Evolutionary conservation across 1,140 invertebrate genomes (phyloP).

Genomic region (Chironomus tepperi): DNA sequence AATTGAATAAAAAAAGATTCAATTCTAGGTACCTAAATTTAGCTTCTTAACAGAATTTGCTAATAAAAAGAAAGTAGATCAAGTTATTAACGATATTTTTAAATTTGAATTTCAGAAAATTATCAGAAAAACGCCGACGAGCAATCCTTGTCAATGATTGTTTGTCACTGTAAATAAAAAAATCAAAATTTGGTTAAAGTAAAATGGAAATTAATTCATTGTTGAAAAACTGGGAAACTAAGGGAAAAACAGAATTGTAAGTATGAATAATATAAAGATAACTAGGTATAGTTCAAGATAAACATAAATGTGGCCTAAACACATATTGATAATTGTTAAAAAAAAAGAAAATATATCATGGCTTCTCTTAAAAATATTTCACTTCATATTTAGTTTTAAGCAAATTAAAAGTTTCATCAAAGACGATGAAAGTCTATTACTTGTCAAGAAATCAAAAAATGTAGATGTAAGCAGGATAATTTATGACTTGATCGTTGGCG

Average conservation of each 20-base stretch:
- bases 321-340: background rate
- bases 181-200: background rate
- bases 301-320: background rate
- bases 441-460: slow-evolving; percentile 45
- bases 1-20: too few species aligned
- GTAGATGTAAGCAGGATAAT: slow-evolving; percentile 46
- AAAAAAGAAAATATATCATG: background rate
- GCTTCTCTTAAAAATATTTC: background rate
- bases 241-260: slow-evolving; percentile 15
- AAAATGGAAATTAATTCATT: background rate
- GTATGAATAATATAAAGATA: background rate
- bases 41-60: too few species aligned
- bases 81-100: too few species aligned
- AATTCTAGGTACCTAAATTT: too few species aligned
- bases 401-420: slow-evolving; percentile 44
- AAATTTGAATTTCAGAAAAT: too few species aligned
- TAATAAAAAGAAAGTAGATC: too few species aligned
- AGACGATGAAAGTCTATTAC: slow-evolving; percentile 45
- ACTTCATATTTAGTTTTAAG: slow-evolving; percentile 44
- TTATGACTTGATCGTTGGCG: slow-evolving; percentile 57
- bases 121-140: too few species aligned
- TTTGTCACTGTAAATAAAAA: too few species aligned
- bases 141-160: too few species aligned
- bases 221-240: background rate
- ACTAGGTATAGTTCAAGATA: background rate